Base-by-base conservation (phyloP, 2,113 vertebrate species). In the Fregetta grallaria region DNA sequence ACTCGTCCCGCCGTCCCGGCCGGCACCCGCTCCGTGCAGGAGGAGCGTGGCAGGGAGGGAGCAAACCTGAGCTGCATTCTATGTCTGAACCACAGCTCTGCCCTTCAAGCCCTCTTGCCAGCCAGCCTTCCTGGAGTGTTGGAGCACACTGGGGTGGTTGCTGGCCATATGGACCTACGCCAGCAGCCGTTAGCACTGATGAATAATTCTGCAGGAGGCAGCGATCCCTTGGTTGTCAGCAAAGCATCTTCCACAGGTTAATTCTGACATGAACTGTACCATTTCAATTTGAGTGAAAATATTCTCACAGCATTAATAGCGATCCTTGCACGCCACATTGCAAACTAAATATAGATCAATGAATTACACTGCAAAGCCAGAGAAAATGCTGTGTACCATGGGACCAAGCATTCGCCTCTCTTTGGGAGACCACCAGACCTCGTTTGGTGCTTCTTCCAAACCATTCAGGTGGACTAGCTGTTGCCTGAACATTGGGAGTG, bases 161-260 rank as follows among this genome's bases (percentile, higher is more conserved):
- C 40, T 45, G n/a, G 70, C 70, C 27, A 0, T n/a, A 4, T 5
- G 20, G 44, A 15, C 34, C 30, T 13, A 7, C 0, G 9, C 61
- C 36, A 22, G 52, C 34, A 29, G 27, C n/a, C 5, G 1, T 6
- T 25, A 13, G 58, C 6, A 1, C 18, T 5, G 16, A 10, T 3
- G 34, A 23, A 17, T 11, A 20, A 19, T 38, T 16, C 44, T 20
- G 42, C 36, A 22, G 67, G 15, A 47, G 58, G 36, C 10, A 25
- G 15, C 0, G 1, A 16, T 23, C 29, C 66, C 1, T 0, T 25
- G 34, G 19, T 0, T 3, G 40, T 49, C 73, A 16, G n/a, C 27
- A 45, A 9, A 66, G 18, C 44, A 38, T 38, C 66, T 13, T 65
- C 44, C 4, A 2, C 10, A 5, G 32, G 27, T 18, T 25, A 7